Evolutionary conservation across 1,140 invertebrate genomes (phyloP).

Genomic region (Conus betulinus): DNA sequence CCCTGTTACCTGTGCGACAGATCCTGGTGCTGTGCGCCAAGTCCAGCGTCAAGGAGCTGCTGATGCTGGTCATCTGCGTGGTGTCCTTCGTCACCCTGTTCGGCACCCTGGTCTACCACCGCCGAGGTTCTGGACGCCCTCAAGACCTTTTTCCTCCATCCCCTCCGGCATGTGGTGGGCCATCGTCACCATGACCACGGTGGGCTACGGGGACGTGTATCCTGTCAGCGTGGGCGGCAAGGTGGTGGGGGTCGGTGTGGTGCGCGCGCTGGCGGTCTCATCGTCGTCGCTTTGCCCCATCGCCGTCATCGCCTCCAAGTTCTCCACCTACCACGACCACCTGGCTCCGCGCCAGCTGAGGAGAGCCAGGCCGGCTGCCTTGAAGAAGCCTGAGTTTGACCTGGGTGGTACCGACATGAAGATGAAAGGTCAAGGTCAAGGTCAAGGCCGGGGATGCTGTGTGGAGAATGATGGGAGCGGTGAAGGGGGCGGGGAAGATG

Average conservation of each 20-base stretch:
- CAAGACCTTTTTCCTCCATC: conserved; percentile 82
- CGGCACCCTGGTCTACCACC: conserved; percentile 37
- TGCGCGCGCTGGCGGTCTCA: conserved; percentile 46
- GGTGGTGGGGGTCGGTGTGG: conserved; percentile 36
- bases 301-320: conserved; percentile 48
- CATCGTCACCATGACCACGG: conserved; percentile 93
- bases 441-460: no score
- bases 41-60: conserved; percentile 54
- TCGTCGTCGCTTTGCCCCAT: conserved; percentile 45
- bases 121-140: conserved; percentile 54
- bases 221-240: conserved; percentile 64
- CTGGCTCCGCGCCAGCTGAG: not conserved
- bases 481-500: no score
- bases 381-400: no score
- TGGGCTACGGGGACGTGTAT: conserved; percentile 96
- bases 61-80: conserved; percentile 51
- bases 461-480: no score
- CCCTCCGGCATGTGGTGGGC: conserved; percentile 96
- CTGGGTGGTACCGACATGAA: no score
- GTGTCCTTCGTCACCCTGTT: conserved; percentile 16
- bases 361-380: not conserved
- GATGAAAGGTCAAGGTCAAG: no score
- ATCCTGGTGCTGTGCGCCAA: conserved; percentile 89
- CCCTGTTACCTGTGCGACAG: not conserved
- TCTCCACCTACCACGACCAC: conserved; percentile 26